Evolutionary conservation across 2,888 invertebrate genomes (phyloP).

Genomic region (Bugula neritina): DNA sequence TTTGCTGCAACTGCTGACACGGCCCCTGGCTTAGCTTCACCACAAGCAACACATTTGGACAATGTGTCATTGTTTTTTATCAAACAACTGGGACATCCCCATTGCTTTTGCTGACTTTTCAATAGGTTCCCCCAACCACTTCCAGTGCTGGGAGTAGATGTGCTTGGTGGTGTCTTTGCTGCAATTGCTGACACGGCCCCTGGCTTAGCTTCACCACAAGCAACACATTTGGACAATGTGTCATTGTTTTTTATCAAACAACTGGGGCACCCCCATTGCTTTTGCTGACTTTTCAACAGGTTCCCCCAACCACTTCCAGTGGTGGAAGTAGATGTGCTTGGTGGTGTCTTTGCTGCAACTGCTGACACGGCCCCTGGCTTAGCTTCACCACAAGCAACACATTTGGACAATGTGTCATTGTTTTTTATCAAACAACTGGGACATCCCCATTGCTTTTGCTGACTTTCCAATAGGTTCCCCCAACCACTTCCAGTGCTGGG

Average conservation of each 20-base stretch:
- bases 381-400: neutral
- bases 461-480: slow-evolving; percentile 8
- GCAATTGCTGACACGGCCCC: too few species aligned
- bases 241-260: neutral
- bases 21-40: neutral
- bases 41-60: slow-evolving; percentile 2
- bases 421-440: neutral
- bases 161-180: too few species aligned
- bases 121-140: slow-evolving; percentile 6
- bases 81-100: neutral
- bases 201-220: neutral
- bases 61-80: neutral
- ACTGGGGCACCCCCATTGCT: neutral
- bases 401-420: neutral
- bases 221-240: neutral
- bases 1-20: too few species aligned
- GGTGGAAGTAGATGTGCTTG: neutral
- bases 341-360: neutral
- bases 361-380: neutral
- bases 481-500: neutral
- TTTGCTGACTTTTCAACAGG: neutral
- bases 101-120: neutral
- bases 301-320: neutral
- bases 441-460: neutral
- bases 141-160: neutral